phyloP scores from a whole-genome alignment of 1,140 invertebrate genomes.

The Limonius californicus region DNA sequence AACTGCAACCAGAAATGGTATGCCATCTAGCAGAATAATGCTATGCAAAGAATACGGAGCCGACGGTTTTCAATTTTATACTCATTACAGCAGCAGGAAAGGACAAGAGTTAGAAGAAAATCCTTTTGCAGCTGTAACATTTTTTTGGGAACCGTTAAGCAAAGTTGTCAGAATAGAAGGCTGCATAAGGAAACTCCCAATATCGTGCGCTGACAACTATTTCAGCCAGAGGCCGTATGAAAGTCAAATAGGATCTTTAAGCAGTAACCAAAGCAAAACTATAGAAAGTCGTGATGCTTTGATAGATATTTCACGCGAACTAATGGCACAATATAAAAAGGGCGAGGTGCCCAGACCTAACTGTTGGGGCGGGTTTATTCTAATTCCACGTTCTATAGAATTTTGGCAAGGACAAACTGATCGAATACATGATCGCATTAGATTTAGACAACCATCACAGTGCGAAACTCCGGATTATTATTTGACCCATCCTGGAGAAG shows the following conservation, averaged over 20 bases:
- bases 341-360: conserved; percentile 64
- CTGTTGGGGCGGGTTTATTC: conserved; percentile 84
- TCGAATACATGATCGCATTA: conserved; percentile 88
- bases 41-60: conserved; percentile 70
- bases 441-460: conserved; percentile 62
- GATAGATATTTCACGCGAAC: conserved; percentile 59
- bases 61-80: conserved; percentile 81
- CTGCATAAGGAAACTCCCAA: conserved; percentile 63
- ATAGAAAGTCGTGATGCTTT: conserved; percentile 71
- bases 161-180: conserved; percentile 88
- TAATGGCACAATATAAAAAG: conserved; percentile 60
- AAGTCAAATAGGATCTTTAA: conserved; percentile 81
- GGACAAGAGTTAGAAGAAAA: conserved; percentile 74
- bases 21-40: conserved; percentile 74
- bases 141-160: conserved; percentile 84
- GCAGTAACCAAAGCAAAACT: conserved; percentile 80
- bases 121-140: conserved; percentile 79
- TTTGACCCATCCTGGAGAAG: conserved; percentile 68
- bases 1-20: conserved; percentile 73
- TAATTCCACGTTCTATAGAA: conserved; percentile 78
- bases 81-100: conserved; percentile 80
- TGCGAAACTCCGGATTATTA: conserved; percentile 62
- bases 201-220: conserved; percentile 75
- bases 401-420: conserved; percentile 97
- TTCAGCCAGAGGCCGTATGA: conserved; percentile 78